These are phyloP conservation scores for Flexamia atlantica DNA, from an alignment of 2,888 invertebrate species.

Conservation along the genomic window DNA sequence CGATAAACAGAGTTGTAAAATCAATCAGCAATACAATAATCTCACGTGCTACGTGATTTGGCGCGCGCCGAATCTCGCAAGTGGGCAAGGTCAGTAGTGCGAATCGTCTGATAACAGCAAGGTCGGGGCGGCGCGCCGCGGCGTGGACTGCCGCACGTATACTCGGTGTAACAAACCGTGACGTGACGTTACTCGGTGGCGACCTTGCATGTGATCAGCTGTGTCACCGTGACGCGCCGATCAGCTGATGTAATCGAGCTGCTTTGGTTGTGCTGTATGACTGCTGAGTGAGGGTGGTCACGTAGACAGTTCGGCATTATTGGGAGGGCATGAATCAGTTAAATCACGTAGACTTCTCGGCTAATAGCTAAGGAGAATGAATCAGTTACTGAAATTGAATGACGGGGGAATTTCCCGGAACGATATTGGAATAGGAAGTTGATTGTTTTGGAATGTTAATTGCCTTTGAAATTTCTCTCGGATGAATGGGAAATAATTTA, in stretches of 20 bases:
- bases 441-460: no score
- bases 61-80: neutral
- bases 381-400: no score
- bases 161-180: neutral
- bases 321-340: neutral
- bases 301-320: neutral
- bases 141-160: conserved; percentile 1
- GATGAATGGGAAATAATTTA: no score
- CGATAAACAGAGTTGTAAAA: no score
- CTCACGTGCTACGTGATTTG: neutral
- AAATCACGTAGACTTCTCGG: no score
- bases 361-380: no score
- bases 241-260: conserved; percentile 28
- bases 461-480: no score
- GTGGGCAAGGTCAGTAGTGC: conserved; percentile 24
- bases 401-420: no score
- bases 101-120: neutral
- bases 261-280: neutral
- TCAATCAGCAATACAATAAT: no score
- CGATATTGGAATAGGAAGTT: no score
- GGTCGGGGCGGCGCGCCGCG: neutral
- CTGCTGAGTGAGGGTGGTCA: neutral
- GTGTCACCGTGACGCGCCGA: neutral
- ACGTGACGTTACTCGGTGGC: conserved; percentile 14
- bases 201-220: neutral